Evolutionary conservation across 2,113 vertebrate species (phyloP).

Genomic region (Sylvia atricapilla): DNA sequence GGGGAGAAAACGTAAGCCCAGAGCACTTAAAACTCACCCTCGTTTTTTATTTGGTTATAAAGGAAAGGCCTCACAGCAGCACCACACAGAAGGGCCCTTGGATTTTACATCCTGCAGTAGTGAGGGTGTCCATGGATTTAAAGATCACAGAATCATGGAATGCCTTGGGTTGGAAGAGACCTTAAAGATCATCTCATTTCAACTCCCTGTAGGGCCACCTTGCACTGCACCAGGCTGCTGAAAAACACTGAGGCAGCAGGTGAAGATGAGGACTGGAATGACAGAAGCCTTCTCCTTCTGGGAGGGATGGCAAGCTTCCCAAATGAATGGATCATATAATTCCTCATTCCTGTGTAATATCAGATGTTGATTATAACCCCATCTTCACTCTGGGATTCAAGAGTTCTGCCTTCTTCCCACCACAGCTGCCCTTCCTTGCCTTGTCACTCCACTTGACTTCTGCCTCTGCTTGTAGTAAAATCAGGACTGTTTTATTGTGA

Average conservation of each 20-base stretch:
- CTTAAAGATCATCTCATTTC: not conserved
- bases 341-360: not conserved
- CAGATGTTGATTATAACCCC: not conserved
- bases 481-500: not conserved
- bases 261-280: not conserved
- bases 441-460: not conserved
- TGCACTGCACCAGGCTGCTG: not conserved
- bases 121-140: not conserved
- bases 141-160: not conserved
- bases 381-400: not conserved
- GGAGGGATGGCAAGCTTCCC: not conserved
- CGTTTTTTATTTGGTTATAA: not conserved
- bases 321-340: accelerated
- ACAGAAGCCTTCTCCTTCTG: not conserved
- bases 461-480: not conserved
- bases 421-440: not conserved
- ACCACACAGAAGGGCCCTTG: not conserved
- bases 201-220: not conserved
- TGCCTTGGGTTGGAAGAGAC: not conserved
- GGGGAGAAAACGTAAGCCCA: not conserved
- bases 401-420: not conserved
- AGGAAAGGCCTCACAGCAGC: not conserved
- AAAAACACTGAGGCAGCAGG: not conserved
- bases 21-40: not conserved
- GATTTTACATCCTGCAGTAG: not conserved